A percentile compares a stretch with the other conserved stretches of the same genome.
These are phyloP conservation scores for Oscheius sp. DNA, from an alignment of 2,888 invertebrate genomes.

Conservation along the genomic window DNA sequence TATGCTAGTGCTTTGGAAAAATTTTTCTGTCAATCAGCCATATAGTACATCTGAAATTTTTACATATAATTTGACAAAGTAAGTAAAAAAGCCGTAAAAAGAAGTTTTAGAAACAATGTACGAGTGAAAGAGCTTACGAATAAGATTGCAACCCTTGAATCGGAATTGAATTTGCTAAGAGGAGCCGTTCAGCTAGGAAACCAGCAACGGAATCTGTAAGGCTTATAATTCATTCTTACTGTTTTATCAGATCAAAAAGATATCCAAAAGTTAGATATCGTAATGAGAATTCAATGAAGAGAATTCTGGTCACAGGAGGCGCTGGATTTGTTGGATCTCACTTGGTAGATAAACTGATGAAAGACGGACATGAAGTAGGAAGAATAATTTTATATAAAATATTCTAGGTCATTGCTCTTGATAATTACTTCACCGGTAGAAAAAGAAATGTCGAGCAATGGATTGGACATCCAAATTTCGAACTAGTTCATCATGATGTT, in stretches of 20 bases:
- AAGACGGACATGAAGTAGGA: constrained; percentile 74
- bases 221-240: not conserved
- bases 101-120: constrained; percentile 1
- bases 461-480: constrained; percentile 98
- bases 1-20: no score
- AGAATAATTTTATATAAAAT: not conserved
- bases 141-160: constrained; percentile 1
- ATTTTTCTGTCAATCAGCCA: no score
- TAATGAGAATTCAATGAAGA: constrained; percentile 88
- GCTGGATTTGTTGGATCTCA: constrained; percentile 82
- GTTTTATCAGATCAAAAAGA: constrained; percentile 39
- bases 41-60: not conserved
- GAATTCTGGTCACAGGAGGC: constrained; percentile 81
- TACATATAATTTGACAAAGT: not conserved
- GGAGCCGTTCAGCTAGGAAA: not conserved
- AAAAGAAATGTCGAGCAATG: constrained; percentile 97
- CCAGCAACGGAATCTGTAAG: no score
- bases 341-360: constrained; percentile 92
- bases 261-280: constrained; percentile 86
- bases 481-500: constrained; percentile 97
- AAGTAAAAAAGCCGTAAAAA: not conserved
- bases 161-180: constrained; percentile 5
- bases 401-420: constrained; percentile 81
- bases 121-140: not conserved
- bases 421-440: constrained; percentile 97